These are phyloP conservation scores for Betta splendens DNA, from an alignment of 2,797 vertebrate species.

Conservation along the genomic window DNA sequence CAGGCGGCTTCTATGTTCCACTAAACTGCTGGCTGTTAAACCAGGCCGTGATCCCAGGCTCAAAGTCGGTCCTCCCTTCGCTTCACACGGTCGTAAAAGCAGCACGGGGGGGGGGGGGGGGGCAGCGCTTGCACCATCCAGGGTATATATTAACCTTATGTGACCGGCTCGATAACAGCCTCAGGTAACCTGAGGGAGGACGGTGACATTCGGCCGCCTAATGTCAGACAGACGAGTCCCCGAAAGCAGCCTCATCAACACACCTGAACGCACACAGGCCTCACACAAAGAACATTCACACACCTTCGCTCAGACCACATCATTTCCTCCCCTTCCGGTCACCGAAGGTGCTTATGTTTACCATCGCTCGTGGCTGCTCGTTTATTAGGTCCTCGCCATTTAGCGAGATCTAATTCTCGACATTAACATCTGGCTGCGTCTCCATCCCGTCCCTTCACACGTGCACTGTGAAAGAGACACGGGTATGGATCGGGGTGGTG, in stretches of 20 bases:
- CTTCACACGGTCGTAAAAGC: conserved; percentile 36
- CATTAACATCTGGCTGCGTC: too few relatives aligned
- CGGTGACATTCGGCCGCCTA: conserved; percentile 30
- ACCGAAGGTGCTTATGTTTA: conserved; percentile 29
- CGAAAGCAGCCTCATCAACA: too few relatives aligned
- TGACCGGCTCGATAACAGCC: conserved; percentile 25
- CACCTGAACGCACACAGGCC: conserved; percentile 3
- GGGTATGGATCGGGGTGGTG: conserved; percentile 24
- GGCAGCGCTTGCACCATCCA: conserved; percentile 1
- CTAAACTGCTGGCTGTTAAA: conserved; percentile 62
- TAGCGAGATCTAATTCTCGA: conserved; percentile 23
- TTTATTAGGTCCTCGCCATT: neutral
- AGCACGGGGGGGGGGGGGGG: conserved; percentile 38
- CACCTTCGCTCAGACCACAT: conserved; percentile 8
- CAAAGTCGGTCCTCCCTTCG: conserved; percentile 63
- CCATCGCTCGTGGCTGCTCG: conserved; percentile 19
- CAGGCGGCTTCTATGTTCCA: conserved; percentile 68
- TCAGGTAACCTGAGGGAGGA: conserved; percentile 22
- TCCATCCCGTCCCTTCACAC: too few relatives aligned
- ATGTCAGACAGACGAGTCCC: too few relatives aligned
- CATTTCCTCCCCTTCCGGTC: conserved; percentile 18
- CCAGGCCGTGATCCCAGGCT: conserved; percentile 46
- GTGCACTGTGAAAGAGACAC: conserved; percentile 18
- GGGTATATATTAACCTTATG: conserved; percentile 33
- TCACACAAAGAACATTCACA: conserved; percentile 7